A percentile compares a stretch with the other conserved stretches of the same genome.
phyloP scores from a whole-genome alignment of 2,113 vertebrate genomes.

The Sylvietta virens region DNA sequence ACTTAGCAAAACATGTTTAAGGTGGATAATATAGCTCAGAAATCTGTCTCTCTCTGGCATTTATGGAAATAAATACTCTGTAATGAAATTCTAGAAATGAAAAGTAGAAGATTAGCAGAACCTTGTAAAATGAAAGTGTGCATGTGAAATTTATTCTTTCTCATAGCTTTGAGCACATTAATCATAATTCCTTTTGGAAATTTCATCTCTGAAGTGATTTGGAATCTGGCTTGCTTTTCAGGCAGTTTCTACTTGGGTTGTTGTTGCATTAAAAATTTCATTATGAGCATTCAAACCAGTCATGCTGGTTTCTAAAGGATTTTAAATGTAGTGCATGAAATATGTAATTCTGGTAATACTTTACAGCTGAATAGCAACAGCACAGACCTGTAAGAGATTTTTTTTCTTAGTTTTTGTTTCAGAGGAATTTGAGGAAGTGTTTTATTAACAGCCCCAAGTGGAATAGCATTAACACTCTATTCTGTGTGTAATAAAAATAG shows the following conservation, averaged over 20 bases:
- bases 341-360: neutral
- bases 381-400: neutral
- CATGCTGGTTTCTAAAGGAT: neutral
- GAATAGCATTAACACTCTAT: neutral
- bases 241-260: neutral
- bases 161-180: neutral
- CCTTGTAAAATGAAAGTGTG: neutral
- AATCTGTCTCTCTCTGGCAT: neutral
- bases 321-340: neutral
- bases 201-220: neutral
- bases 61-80: neutral
- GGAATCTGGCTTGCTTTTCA: neutral
- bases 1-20: neutral
- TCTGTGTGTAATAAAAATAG: neutral
- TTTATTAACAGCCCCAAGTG: neutral
- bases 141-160: neutral
- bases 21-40: neutral
- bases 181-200: slow-evolving; percentile 8
- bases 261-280: neutral
- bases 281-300: neutral
- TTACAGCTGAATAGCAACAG: neutral
- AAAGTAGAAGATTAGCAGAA: neutral
- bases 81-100: neutral
- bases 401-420: neutral
- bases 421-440: neutral